phyloP scores from a whole-genome alignment of 2,113 vertebrate genomes.

The Labeo catla region DNA sequence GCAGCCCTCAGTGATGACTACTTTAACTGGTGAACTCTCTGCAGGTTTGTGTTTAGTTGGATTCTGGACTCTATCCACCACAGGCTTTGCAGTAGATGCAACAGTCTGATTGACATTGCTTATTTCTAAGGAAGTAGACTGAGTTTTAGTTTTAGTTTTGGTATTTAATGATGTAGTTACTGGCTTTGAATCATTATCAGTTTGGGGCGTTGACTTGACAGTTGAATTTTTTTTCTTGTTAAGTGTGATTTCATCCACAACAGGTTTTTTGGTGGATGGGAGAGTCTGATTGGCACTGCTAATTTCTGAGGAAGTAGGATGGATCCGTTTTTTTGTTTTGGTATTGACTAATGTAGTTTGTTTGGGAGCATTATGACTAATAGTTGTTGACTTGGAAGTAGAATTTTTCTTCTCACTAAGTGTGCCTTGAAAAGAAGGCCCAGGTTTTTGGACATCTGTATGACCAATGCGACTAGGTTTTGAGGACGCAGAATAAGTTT shows the following conservation, averaged over 20 bases:
- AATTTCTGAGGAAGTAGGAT: neutral
- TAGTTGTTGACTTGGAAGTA: neutral
- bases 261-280: neutral
- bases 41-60: slow-evolving; percentile 49
- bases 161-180: slow-evolving; percentile 61
- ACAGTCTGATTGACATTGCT: slow-evolving; percentile 59
- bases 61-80: slow-evolving; percentile 34
- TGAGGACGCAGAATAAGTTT: neutral
- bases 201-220: slow-evolving; percentile 49
- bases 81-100: slow-evolving; percentile 49
- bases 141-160: slow-evolving; percentile 56
- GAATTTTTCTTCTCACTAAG: neutral
- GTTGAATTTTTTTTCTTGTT: neutral
- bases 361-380: neutral
- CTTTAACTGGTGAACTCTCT: slow-evolving; percentile 63
- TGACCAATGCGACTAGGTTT: neutral
- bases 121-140: slow-evolving; percentile 60
- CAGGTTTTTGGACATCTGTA: slow-evolving; percentile 60
- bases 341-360: neutral
- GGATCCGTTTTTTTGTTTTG: neutral
- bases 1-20: slow-evolving; percentile 71
- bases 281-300: slow-evolving; percentile 16
- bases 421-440: slow-evolving; percentile 69
- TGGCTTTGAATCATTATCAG: slow-evolving; percentile 66
- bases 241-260: neutral